Evolutionary conservation across 2,113 vertebrate genomes (phyloP).

Genomic region (Morone chrysops): DNA sequence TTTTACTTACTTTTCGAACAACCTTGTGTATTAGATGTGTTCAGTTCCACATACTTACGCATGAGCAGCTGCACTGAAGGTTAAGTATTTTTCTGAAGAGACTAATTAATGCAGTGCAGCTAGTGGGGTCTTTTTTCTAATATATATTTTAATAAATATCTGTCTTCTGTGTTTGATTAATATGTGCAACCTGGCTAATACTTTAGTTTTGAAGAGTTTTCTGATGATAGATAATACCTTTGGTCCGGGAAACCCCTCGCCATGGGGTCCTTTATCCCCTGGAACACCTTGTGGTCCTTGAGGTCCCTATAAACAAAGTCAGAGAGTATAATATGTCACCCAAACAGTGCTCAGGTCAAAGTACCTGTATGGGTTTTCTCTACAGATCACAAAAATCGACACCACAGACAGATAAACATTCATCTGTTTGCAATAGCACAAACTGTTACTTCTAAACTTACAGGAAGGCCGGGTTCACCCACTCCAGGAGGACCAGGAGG

Average conservation of each 20-base stretch:
- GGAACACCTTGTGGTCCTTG: slow-evolving; percentile 91
- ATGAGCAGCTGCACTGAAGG: not conserved
- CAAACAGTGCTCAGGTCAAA: not conserved
- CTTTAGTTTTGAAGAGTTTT: not conserved
- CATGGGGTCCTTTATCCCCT: slow-evolving; percentile 89
- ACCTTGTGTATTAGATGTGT: not conserved
- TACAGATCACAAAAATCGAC: not conserved
- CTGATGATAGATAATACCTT: slow-evolving; percentile 84
- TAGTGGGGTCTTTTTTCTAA: no score
- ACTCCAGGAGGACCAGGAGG: slow-evolving; percentile 88
- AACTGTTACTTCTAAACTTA: slow-evolving; percentile 76
- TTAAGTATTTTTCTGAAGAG: no score
- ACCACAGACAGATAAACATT: not conserved
- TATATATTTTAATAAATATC: no score
- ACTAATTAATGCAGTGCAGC: no score
- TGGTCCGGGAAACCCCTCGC: slow-evolving; percentile 90
- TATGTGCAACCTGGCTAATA: not conserved
- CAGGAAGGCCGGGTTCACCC: slow-evolving; percentile 88
- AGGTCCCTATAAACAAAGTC: slow-evolving; percentile 85
- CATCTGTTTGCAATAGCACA: not conserved
- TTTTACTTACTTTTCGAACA: not conserved
- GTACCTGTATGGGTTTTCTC: not conserved
- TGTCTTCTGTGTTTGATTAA: no score
- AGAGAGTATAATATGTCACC: not conserved
- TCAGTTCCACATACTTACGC: not conserved